Conservation (phyloP, 2,797 vertebrate species). For the Phaenicophaeus curvirostris region DNA sequence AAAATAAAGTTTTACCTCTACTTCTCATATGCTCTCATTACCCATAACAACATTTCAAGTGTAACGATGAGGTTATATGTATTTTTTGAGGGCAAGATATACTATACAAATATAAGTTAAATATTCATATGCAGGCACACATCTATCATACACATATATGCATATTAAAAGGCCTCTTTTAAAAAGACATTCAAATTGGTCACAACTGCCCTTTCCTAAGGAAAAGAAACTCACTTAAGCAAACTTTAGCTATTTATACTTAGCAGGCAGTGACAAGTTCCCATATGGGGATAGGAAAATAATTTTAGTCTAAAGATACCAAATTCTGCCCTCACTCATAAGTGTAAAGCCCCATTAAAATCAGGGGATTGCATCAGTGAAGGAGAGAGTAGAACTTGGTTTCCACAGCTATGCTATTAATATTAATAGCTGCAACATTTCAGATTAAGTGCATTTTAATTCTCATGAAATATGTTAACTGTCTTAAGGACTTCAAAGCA, state of each 20-base stretch:
- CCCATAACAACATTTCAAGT: not conserved
- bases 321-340: not conserved
- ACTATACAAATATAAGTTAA: not conserved
- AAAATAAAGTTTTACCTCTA: not conserved
- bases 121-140: too few relatives aligned
- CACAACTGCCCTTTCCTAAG: not conserved
- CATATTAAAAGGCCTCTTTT: not conserved
- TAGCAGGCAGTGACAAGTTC: not conserved
- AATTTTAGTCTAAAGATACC: not conserved
- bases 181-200: not conserved
- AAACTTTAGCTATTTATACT: not conserved
- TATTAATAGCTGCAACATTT: not conserved
- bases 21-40: not conserved
- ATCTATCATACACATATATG: accelerated
- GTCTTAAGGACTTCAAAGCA: not conserved
- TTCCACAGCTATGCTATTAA: not conserved
- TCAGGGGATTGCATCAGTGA: not conserved
- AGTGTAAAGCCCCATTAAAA: not conserved
- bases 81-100: not conserved
- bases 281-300: not conserved
- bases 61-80: not conserved
- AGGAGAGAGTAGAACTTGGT: not conserved
- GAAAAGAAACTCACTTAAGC: not conserved
- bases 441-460: not conserved
- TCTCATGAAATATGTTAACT: not conserved